Conservation (phyloP, 2,888 invertebrate genomes). For the Trypoxylon attenuatum region DNA sequence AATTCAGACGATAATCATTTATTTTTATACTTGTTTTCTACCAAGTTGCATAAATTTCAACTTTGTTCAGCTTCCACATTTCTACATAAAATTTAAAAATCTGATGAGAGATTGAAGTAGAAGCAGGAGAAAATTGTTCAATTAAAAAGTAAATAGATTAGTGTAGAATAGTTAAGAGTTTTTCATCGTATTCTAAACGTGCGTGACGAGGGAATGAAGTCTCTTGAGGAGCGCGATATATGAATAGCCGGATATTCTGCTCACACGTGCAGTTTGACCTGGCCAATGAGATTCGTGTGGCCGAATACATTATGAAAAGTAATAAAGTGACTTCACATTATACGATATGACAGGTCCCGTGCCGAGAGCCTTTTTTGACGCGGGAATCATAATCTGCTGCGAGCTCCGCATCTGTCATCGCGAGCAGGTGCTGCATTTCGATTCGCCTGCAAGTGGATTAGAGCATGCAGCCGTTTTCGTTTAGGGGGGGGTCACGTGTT, state of each 20-base stretch:
- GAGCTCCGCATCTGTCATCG: constrained; percentile 60
- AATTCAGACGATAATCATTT: not conserved
- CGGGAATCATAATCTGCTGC: constrained; percentile 48
- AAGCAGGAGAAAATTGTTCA: not conserved
- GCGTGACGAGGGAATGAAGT: no score
- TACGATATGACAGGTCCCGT: constrained; percentile 50
- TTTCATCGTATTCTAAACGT: no score
- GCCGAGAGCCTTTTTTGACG: constrained; percentile 21
- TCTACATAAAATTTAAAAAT: not conserved
- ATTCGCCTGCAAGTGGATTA: constrained; percentile 59
- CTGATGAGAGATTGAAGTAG: no score
- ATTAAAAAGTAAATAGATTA: no score
- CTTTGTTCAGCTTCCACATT: no score
- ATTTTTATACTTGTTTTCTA: not conserved
- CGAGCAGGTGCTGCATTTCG: constrained; percentile 64
- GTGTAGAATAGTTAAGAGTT: no score
- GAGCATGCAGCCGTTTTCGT: constrained; percentile 63
- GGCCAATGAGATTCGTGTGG: constrained; percentile 35
- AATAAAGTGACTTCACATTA: constrained; percentile 49
- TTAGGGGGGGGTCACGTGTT: constrained; percentile 70
- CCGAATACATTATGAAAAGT: constrained; percentile 55
- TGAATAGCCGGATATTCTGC: no score
- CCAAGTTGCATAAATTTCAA: no score
- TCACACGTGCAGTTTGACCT: not conserved
- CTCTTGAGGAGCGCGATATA: no score